A percentile compares a stretch with the other conserved stretches of the same genome.
Evolutionary conservation across 2,888 invertebrate species (phyloP).

Genomic region (Metacarcinus magister): DNA sequence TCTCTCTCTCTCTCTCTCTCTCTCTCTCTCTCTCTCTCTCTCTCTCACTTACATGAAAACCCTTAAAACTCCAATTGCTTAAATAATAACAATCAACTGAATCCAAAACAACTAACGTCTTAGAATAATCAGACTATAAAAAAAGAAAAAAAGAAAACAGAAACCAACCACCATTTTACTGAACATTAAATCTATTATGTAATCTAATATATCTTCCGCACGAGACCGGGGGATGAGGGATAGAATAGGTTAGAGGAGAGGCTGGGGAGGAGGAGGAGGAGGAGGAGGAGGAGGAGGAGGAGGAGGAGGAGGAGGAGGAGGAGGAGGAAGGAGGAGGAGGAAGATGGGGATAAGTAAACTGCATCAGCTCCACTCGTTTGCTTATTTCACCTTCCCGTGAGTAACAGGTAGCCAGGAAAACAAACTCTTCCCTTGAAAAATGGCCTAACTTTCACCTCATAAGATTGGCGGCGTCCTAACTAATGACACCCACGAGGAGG

Average conservation of each 20-base stretch:
- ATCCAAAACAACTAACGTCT: too few species aligned
- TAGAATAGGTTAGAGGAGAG: not conserved
- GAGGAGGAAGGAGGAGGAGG: not conserved
- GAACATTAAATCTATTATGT: too few species aligned
- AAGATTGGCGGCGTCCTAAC: not conserved
- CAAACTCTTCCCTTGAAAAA: not conserved
- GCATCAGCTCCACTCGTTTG: not conserved
- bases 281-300: not conserved
- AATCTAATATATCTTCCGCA: too few species aligned
- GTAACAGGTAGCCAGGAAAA: not conserved
- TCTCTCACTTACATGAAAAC: not conserved
- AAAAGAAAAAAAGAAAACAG: not conserved
- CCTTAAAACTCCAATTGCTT: too few species aligned
- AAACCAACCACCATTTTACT: not conserved
- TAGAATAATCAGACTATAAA: too few species aligned
- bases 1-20: constrained; percentile 26
- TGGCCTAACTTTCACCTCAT: not conserved
- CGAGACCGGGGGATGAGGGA: too few species aligned
- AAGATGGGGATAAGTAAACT: not conserved
- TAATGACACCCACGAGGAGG: not conserved
- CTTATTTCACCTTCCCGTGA: not conserved
- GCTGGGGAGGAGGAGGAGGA: not conserved
- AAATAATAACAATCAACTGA: too few species aligned
- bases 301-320: not conserved
- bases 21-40: constrained; percentile 26